Evolutionary conservation across 2,113 vertebrate species (phyloP).

Genomic region (Poicephalus meyeri): DNA sequence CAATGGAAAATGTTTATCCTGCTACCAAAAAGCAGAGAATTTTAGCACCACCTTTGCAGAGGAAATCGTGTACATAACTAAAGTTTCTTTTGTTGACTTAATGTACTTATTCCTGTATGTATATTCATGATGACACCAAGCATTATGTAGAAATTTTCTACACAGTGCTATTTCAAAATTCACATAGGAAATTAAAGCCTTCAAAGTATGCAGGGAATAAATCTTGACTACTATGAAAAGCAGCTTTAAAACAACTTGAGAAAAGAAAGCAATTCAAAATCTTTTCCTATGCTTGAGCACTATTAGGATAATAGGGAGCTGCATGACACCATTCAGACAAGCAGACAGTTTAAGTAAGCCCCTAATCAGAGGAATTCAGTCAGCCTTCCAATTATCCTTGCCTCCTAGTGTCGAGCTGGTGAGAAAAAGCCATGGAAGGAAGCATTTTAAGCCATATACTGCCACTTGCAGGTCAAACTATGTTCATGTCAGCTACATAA

Average conservation of each 20-base stretch:
- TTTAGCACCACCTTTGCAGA: not conserved
- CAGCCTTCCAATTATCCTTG: not conserved
- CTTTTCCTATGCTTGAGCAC: not conserved
- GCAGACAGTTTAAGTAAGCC: not conserved
- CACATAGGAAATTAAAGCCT: not conserved
- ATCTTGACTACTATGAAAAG: not conserved
- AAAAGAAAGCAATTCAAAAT: not conserved
- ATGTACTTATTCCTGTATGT: not conserved
- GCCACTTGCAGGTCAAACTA: conserved; percentile 65
- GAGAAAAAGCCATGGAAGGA: not conserved
- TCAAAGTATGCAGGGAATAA: not conserved
- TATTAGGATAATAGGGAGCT: not conserved
- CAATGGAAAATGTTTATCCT: not conserved
- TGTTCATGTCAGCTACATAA: not conserved
- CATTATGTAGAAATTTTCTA: not conserved
- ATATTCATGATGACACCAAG: not conserved
- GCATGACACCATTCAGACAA: not conserved
- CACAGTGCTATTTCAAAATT: accelerated
- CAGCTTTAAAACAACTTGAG: not conserved
- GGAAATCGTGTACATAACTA: not conserved
- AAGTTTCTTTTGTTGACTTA: not conserved
- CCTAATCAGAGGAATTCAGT: not conserved
- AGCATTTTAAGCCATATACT: conserved; percentile 57
- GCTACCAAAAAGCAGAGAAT: not conserved
- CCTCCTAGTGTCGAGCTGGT: not conserved